Conservation (phyloP, 2,888 invertebrate genomes). For the Cheiracanthium punctorium region DNA sequence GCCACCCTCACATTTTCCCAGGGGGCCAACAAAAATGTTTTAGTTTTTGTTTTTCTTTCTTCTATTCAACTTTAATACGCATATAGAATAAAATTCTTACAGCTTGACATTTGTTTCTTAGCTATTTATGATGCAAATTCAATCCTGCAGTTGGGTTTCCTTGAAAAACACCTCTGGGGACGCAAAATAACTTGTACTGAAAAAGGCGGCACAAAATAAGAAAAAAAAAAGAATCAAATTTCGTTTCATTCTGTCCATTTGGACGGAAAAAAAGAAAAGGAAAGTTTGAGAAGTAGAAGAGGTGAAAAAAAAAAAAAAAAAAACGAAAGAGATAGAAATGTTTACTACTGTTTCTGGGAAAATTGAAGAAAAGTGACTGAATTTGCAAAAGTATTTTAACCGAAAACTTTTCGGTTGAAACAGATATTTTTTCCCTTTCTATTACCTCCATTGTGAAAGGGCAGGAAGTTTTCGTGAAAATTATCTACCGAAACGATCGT, state of each 20-base stretch:
- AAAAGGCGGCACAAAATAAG: neutral
- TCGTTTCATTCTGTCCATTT: neutral
- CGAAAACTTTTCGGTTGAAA: neutral
- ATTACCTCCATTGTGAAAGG: too few relatives aligned
- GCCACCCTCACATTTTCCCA: neutral
- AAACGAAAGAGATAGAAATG: neutral
- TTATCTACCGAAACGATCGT: too few relatives aligned
- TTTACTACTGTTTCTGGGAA: neutral
- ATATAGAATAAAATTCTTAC: neutral
- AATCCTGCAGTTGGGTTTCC: neutral
- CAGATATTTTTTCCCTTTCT: too few relatives aligned
- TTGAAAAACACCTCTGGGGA: neutral
- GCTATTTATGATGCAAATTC: neutral
- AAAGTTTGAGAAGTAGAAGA: neutral
- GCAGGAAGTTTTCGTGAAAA: too few relatives aligned
- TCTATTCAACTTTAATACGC: neutral
- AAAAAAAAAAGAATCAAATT: neutral
- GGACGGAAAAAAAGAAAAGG: neutral
- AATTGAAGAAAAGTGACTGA: constrained; percentile 2
- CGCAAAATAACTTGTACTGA: neutral
- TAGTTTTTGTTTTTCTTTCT: neutral
- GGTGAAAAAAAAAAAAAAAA: neutral
- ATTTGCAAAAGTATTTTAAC: neutral
- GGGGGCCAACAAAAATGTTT: neutral
- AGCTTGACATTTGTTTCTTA: neutral